phyloP scores from a whole-genome alignment of 2,113 vertebrate genomes.

The Halichoerus grypus region DNA sequence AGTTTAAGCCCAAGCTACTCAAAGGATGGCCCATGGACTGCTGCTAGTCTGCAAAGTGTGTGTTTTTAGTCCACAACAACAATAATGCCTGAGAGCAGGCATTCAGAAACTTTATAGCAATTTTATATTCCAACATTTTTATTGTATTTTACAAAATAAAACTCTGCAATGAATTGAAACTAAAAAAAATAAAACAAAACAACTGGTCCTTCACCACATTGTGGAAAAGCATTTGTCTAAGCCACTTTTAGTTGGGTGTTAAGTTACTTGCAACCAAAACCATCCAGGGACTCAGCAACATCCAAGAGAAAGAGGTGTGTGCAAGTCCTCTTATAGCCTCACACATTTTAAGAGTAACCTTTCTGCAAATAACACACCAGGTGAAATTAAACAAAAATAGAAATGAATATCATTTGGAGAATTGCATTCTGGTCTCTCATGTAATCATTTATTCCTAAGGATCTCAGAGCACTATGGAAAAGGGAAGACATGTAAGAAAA shows the following conservation, averaged over 20 bases:
- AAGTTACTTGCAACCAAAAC: constrained; percentile 37
- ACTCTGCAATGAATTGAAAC: not conserved
- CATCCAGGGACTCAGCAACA: constrained; percentile 8
- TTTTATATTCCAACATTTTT: not conserved
- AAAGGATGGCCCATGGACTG: not conserved
- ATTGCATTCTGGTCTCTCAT: not conserved
- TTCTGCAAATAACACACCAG: constrained; percentile 24
- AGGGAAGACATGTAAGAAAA: constrained; percentile 7
- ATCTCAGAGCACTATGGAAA: not conserved
- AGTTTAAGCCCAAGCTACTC: not conserved
- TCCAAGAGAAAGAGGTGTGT: not conserved
- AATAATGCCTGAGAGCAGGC: not conserved
- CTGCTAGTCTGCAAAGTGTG: not conserved
- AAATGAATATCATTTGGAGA: constrained; percentile 20
- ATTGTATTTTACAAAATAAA: constrained; percentile 25
- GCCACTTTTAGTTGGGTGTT: not conserved
- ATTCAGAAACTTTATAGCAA: not conserved
- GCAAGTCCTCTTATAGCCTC: not conserved
- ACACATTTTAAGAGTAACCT: constrained; percentile 7
- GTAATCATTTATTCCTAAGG: constrained; percentile 37
- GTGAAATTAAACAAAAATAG: constrained; percentile 54
- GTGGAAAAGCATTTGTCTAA: constrained; percentile 37
- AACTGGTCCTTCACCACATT: not conserved
- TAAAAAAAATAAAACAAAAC: not conserved
- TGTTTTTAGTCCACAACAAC: not conserved